Conservation (phyloP, 2,797 vertebrate genomes). For the Lepus oiostolus region DNA sequence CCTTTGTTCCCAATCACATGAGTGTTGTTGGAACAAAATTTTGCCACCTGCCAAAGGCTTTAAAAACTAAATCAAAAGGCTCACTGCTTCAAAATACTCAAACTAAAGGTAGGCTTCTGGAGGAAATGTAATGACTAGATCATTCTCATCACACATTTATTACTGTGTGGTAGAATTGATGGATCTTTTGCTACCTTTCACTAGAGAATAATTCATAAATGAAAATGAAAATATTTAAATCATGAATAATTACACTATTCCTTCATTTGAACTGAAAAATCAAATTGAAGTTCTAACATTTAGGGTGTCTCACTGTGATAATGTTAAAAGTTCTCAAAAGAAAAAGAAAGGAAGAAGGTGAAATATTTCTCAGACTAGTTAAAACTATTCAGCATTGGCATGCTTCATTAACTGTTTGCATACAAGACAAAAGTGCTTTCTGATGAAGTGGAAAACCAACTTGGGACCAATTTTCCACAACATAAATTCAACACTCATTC, state of each 20-base stretch:
- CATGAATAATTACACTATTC: conserved; percentile 51
- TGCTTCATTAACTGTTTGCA: conserved; percentile 92
- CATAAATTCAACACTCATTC: conserved; percentile 90
- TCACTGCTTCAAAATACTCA: conserved; percentile 78
- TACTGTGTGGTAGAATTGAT: conserved; percentile 66
- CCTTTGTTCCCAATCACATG: conserved; percentile 76
- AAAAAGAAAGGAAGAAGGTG: conserved; percentile 58
- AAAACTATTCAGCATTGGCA: conserved; percentile 87
- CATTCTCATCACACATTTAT: conserved; percentile 71
- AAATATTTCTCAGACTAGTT: conserved; percentile 81
- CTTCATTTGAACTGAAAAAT: conserved; percentile 51
- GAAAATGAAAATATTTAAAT: conserved; percentile 70
- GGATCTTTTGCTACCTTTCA: conserved; percentile 69
- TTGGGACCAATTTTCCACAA: conserved; percentile 93
- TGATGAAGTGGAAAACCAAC: conserved; percentile 92
- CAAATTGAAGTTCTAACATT: conserved; percentile 66
- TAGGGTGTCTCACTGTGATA: conserved; percentile 33
- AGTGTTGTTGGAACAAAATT: conserved; percentile 79
- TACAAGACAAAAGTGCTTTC: conserved; percentile 91
- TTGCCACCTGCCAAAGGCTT: conserved; percentile 82
- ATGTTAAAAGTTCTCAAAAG: conserved; percentile 62
- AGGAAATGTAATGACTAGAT: conserved; percentile 72
- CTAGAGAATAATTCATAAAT: conserved; percentile 70
- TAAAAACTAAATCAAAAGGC: conserved; percentile 73
- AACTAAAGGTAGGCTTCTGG: conserved; percentile 57